A percentile compares a stretch with the other conserved stretches of the same genome.
These are phyloP conservation scores for Cerastoderma edule DNA, from an alignment of 2,888 invertebrate genomes.

Conservation along the genomic window DNA sequence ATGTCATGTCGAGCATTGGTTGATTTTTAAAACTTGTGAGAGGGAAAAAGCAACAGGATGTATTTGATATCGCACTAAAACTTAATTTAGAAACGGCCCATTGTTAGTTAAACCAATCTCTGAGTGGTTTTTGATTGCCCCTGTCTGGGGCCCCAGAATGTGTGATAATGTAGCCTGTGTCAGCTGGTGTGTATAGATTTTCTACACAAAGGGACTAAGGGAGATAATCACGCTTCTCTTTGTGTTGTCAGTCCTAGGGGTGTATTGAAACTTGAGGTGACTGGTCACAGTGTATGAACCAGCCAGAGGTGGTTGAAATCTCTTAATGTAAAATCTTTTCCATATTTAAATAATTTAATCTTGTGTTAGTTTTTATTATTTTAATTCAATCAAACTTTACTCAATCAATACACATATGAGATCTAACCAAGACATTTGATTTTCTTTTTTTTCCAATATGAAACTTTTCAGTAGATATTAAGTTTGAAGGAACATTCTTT, in stretches of 20 bases:
- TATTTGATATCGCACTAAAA: neutral
- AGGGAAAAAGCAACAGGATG: neutral
- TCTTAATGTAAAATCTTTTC: neutral
- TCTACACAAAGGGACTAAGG: conserved; percentile 53
- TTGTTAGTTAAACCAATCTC: too few species aligned
- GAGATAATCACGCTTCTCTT: conserved; percentile 34
- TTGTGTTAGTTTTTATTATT: neutral
- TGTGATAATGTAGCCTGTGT: conserved; percentile 34
- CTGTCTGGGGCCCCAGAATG: conserved; percentile 28
- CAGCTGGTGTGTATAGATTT: conserved; percentile 53
- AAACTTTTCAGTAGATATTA: too few species aligned
- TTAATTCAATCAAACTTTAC: too few species aligned
- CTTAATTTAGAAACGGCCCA: too few species aligned
- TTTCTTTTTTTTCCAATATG: too few species aligned
- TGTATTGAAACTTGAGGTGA: conserved; percentile 6
- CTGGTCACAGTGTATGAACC: conserved; percentile 9
- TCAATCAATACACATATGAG: too few species aligned
- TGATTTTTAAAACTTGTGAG: neutral
- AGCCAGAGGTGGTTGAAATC: conserved; percentile 6
- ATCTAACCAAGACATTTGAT: too few species aligned
- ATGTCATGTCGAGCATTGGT: neutral
- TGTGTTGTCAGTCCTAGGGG: conserved; percentile 30
- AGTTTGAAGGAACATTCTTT: too few species aligned
- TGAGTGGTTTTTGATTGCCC: neutral
- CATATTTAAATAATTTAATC: neutral